Conservation (phyloP, 2,797 vertebrate genomes). For the Acrocephalus scirpaceus region DNA sequence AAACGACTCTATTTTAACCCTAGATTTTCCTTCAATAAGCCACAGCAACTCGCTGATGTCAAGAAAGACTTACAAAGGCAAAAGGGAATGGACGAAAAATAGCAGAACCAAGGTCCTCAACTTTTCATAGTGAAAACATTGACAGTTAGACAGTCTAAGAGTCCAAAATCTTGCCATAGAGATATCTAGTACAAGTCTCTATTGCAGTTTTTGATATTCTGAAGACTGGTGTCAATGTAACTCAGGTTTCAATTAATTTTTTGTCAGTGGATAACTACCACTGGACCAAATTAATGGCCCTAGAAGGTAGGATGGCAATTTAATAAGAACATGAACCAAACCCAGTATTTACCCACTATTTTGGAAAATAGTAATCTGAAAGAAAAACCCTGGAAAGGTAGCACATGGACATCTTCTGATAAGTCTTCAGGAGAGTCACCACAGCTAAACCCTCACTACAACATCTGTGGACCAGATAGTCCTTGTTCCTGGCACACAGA, state of each 20-base stretch:
- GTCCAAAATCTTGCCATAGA: background rate
- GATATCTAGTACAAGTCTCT: background rate
- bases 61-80: background rate
- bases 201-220: background rate
- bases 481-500: background rate
- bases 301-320: background rate
- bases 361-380: background rate
- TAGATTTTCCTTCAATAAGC: background rate
- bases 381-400: background rate
- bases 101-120: background rate
- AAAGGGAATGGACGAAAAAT: background rate
- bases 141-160: background rate
- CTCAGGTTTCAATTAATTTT: background rate
- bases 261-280: background rate
- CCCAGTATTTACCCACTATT: background rate
- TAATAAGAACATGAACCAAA: background rate
- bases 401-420: background rate
- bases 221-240: background rate
- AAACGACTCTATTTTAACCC: background rate
- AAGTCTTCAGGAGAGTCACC: background rate
- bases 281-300: background rate
- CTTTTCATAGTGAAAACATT: background rate
- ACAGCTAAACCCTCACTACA: background rate
- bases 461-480: accelerated
- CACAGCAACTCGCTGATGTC: background rate